Percentiles rank a stretch among this genome's conserved stretches.
Conservation (phyloP, 2,113 vertebrate species). For the Oreochromis spilurus region DNA sequence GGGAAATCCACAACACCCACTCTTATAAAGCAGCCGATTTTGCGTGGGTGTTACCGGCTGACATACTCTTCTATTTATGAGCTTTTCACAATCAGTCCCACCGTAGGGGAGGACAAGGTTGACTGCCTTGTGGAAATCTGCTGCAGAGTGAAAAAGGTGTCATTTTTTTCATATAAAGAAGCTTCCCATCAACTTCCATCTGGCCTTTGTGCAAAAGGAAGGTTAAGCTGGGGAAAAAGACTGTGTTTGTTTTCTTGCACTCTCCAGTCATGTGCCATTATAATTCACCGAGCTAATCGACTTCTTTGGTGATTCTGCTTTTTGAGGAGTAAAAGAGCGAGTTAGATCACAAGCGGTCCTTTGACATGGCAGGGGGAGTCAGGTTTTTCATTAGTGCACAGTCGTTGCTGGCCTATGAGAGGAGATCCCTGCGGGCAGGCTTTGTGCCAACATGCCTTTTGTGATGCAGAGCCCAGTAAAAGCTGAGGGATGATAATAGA, state of each 20-base stretch:
- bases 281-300: neutral
- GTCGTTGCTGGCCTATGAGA: slow-evolving; percentile 1
- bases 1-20: slow-evolving; percentile 18
- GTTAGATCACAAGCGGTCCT: neutral
- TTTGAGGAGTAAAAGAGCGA: neutral
- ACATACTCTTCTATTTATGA: slow-evolving; percentile 59
- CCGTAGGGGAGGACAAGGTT: slow-evolving; percentile 18
- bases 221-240: neutral
- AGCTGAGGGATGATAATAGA: slow-evolving; percentile 48
- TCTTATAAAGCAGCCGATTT: slow-evolving; percentile 1
- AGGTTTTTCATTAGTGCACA: slow-evolving; percentile 56
- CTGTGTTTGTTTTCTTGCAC: neutral
- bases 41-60: slow-evolving; percentile 41
- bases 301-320: neutral
- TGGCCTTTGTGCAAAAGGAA: slow-evolving; percentile 10
- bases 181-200: slow-evolving; percentile 2
- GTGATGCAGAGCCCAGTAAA: slow-evolving; percentile 51
- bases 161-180: neutral
- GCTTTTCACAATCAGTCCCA: slow-evolving; percentile 30
- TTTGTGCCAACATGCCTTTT: slow-evolving; percentile 63
- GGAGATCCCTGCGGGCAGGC: slow-evolving; percentile 50
- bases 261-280: neutral
- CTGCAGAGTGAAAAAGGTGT: slow-evolving; percentile 9
- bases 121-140: slow-evolving; percentile 36
- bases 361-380: slow-evolving; percentile 21